phyloP scores from a whole-genome alignment of 1,140 invertebrate genomes.

The Homalodisca vitripennis region DNA sequence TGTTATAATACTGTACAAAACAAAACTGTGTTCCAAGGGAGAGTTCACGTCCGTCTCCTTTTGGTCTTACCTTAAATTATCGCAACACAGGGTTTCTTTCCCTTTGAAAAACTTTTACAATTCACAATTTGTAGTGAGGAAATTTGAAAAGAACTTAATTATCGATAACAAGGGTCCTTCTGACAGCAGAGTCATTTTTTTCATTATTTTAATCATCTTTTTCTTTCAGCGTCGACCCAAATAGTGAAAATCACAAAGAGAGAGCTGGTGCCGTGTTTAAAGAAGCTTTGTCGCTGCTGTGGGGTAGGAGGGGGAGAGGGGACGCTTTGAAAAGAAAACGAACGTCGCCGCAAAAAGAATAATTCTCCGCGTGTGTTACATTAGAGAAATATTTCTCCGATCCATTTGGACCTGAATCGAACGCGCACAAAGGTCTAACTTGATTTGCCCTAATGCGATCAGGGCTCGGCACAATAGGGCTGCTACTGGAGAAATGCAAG shows the following conservation, averaged over 20 bases:
- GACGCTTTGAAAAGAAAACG: slow-evolving; percentile 12
- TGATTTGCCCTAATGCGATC: slow-evolving; percentile 17
- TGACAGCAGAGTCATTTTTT: slow-evolving; percentile 7
- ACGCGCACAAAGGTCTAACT: slow-evolving; percentile 11
- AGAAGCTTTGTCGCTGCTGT: slow-evolving; percentile 3
- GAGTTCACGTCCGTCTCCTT: too few species aligned
- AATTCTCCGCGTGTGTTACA: slow-evolving; percentile 22
- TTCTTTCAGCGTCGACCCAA: neutral
- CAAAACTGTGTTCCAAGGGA: too few species aligned
- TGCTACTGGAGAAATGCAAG: neutral
- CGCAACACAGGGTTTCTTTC: neutral
- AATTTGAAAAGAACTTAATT: slow-evolving; percentile 24
- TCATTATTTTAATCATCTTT: slow-evolving; percentile 27
- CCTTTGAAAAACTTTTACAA: slow-evolving; percentile 3
- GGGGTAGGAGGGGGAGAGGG: neutral
- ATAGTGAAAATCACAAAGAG: slow-evolving; percentile 23
- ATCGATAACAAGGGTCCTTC: slow-evolving; percentile 8
- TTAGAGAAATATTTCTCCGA: slow-evolving; percentile 24
- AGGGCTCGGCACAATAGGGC: neutral
- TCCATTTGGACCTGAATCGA: slow-evolving; percentile 2
- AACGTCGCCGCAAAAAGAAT: slow-evolving; percentile 22
- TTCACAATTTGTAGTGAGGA: neutral
- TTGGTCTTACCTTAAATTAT: too few species aligned
- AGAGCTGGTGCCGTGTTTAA: neutral
- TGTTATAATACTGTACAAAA: too few species aligned